phyloP scores from a whole-genome alignment of 1,140 invertebrate genomes.

The Atta colombica region DNA sequence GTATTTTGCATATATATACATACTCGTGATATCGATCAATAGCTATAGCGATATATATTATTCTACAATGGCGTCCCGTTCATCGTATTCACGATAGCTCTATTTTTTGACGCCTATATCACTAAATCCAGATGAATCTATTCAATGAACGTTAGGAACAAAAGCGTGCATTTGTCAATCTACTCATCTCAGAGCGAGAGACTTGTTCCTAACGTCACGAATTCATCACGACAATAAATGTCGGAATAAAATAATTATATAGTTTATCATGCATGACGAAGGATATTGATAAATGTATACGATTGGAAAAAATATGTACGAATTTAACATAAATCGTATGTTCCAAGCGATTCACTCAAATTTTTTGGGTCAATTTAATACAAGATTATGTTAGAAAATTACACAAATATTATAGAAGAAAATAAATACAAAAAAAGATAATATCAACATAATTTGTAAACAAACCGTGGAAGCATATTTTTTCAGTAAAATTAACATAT shows the following conservation, averaged over 20 bases:
- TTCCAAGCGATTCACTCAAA: too few relatives aligned
- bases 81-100: constrained; percentile 26
- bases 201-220: neutral
- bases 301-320: too few relatives aligned
- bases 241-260: neutral
- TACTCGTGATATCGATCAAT: constrained; percentile 21
- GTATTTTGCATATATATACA: constrained; percentile 8
- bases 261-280: neutral
- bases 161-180: neutral
- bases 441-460: too few relatives aligned
- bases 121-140: constrained; percentile 21
- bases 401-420: too few relatives aligned
- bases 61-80: neutral
- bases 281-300: neutral
- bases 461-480: too few relatives aligned
- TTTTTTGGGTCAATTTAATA: too few relatives aligned
- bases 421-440: too few relatives aligned
- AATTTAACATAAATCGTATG: too few relatives aligned
- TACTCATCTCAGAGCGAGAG: neutral
- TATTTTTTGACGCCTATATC: constrained; percentile 13
- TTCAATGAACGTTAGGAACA: neutral
- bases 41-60: constrained; percentile 22
- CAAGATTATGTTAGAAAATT: too few relatives aligned
- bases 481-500: too few relatives aligned
- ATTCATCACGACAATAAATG: constrained; percentile 20